These are phyloP conservation scores for Drosophila watanabei DNA, from an alignment of 1,140 invertebrate genomes.

Conservation along the genomic window DNA sequence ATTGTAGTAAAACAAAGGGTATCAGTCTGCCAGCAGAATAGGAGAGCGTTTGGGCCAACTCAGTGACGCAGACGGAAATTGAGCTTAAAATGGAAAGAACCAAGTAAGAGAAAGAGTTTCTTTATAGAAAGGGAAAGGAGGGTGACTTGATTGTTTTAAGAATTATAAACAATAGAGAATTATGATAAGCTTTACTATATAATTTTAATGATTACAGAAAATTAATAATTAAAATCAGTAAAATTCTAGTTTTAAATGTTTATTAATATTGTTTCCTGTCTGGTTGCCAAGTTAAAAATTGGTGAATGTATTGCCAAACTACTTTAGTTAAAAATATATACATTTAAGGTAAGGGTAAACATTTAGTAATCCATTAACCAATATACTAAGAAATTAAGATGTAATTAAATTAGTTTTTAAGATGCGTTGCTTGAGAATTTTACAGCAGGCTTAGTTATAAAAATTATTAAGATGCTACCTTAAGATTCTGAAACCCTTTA, in stretches of 20 bases:
- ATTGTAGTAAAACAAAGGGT: conserved; percentile 48
- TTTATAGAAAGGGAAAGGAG: conserved; percentile 18
- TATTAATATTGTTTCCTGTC: neutral
- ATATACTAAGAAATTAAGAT: no score
- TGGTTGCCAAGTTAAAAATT: neutral
- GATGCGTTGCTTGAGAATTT: neutral
- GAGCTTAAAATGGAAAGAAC: neutral
- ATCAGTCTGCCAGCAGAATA: conserved; percentile 7
- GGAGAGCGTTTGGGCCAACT: neutral
- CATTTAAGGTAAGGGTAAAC: neutral
- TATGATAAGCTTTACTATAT: neutral
- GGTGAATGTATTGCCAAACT: neutral
- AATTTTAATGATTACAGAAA: neutral
- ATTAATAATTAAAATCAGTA: neutral
- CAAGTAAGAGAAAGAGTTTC: neutral
- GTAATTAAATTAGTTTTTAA: neutral
- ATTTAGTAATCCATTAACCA: neutral
- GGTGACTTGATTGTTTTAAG: neutral
- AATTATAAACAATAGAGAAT: neutral
- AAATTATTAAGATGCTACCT: neutral
- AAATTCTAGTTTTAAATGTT: neutral
- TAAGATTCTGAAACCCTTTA: neutral
- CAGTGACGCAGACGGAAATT: conserved; percentile 20
- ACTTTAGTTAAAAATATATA: no score
- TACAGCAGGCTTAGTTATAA: no score